Conservation (phyloP, 2,113 vertebrate species). For the Alouatta palliata region DNA sequence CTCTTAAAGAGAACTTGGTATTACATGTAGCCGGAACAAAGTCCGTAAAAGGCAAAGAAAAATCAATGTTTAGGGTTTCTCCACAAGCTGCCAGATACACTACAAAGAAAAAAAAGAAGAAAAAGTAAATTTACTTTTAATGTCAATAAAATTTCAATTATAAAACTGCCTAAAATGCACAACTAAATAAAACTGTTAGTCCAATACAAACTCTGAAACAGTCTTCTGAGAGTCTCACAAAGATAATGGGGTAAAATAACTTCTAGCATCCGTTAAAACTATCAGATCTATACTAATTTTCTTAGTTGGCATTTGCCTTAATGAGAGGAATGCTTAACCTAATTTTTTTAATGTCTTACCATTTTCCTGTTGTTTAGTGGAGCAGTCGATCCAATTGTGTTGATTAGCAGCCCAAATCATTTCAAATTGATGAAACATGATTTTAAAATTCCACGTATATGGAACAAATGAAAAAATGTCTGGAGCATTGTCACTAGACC, state of each 20-base stretch:
- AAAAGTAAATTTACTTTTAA: conserved; percentile 62
- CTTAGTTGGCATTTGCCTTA: conserved; percentile 21
- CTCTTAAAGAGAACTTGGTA: conserved; percentile 93
- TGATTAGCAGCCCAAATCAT: conserved; percentile 99
- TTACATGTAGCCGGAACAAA: conserved; percentile 96
- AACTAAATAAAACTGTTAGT: conserved; percentile 39
- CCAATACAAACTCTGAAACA: conserved; percentile 40
- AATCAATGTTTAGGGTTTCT: conserved; percentile 96
- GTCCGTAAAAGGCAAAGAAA: conserved; percentile 96
- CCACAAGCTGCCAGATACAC: conserved; percentile 99
- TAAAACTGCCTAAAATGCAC: conserved; percentile 41
- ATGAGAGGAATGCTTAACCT: background rate
- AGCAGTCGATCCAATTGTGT: conserved; percentile 99
- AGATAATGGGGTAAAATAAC: background rate
- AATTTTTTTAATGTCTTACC: conserved; percentile 84
- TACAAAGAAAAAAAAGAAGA: conserved; percentile 67
- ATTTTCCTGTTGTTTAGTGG: conserved; percentile 99
- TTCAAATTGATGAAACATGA: conserved; percentile 99
- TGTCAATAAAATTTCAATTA: conserved; percentile 27
- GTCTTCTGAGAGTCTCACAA: background rate
- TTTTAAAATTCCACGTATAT: conserved; percentile 98
- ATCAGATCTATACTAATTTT: background rate
- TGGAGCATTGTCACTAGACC: conserved; percentile 96
- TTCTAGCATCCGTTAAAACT: conserved; percentile 33
- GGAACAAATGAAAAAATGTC: conserved; percentile 99